phyloP scores from a whole-genome alignment of 2,113 vertebrate species.

The Abramis brama region DNA sequence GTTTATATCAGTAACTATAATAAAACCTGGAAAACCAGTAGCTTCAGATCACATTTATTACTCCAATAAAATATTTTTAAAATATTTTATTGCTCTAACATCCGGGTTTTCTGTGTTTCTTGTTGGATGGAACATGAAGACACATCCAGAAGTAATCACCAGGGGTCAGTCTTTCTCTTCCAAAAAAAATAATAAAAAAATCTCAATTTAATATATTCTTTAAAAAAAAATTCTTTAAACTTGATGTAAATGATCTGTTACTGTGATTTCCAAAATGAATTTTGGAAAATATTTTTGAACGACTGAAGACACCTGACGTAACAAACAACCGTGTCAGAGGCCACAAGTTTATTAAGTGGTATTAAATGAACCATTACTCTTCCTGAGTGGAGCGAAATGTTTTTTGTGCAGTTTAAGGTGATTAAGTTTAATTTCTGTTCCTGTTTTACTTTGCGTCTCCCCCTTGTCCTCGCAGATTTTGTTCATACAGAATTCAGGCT shows the following conservation, averaged over 20 bases:
- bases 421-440: not conserved
- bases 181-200: not conserved
- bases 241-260: too few relatives aligned
- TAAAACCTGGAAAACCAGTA: not conserved
- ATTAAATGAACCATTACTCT: slow-evolving; percentile 20
- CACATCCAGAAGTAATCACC: slow-evolving; percentile 42
- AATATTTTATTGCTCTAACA: not conserved
- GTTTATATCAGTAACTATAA: not conserved
- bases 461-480: not conserved
- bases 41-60: not conserved
- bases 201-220: not conserved
- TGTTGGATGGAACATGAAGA: not conserved
- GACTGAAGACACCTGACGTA: not conserved
- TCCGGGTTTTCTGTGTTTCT: not conserved
- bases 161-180: slow-evolving; percentile 51
- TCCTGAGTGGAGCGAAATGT: not conserved
- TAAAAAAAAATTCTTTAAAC: not conserved
- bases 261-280: too few relatives aligned
- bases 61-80: not conserved
- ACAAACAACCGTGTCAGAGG: not conserved
- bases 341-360: not conserved
- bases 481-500: not conserved
- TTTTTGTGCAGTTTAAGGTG: slow-evolving; percentile 19
- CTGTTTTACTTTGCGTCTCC: not conserved
- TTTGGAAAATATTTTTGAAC: not conserved